Conservation (phyloP, 2,797 vertebrate species). For the Cephalopachus bancanus region DNA sequence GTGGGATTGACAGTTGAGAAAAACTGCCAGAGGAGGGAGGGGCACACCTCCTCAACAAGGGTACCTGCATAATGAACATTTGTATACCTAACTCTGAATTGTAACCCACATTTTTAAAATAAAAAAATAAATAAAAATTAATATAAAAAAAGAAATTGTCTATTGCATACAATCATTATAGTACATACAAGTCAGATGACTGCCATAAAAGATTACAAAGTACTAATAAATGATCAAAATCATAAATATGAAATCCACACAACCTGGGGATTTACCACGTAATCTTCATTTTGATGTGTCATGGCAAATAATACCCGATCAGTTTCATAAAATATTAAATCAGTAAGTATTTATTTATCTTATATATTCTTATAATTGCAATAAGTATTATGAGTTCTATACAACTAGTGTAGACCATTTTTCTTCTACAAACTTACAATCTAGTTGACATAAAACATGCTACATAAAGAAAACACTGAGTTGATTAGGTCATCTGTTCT, state of each 20-base stretch:
- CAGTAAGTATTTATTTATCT: neutral
- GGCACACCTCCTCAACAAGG: too few relatives aligned
- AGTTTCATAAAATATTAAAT: slow-evolving; percentile 14
- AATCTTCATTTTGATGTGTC: slow-evolving; percentile 12
- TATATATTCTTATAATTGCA: neutral
- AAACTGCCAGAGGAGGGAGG: too few relatives aligned
- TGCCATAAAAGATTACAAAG: neutral
- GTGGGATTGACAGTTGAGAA: too few relatives aligned
- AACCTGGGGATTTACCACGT: neutral
- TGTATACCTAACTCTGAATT: too few relatives aligned
- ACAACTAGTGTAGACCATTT: neutral
- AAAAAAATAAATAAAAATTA: too few relatives aligned
- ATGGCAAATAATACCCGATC: neutral
- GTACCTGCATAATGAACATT: too few relatives aligned
- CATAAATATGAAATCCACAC: neutral
- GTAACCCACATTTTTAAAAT: too few relatives aligned
- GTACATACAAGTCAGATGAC: neutral
- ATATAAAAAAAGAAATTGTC: neutral
- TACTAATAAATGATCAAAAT: neutral
- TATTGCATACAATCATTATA: neutral
- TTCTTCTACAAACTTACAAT: neutral
- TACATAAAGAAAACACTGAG: neutral
- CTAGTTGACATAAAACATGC: neutral
- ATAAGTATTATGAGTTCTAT: neutral
- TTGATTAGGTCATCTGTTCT: neutral